phyloP scores from a whole-genome alignment of 2,113 vertebrate species.

The Cryptotis parvus region DNA sequence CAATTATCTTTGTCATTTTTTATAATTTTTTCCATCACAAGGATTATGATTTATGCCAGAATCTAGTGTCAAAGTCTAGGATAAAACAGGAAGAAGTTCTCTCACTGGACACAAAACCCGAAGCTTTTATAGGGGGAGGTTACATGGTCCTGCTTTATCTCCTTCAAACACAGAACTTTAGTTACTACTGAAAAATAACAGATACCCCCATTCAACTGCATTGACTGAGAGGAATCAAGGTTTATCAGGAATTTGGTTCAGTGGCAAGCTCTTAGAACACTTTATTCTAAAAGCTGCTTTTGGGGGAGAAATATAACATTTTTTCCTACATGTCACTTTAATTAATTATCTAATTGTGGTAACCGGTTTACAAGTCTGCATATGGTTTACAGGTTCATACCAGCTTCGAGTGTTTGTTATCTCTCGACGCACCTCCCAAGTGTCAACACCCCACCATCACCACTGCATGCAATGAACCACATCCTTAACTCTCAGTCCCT shows the following conservation, averaged over 20 bases:
- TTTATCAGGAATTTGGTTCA: conserved; percentile 24
- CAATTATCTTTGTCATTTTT: conserved; percentile 38
- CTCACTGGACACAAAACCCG: conserved; percentile 7
- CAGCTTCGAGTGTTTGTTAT: too few species aligned
- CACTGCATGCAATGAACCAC: too few species aligned
- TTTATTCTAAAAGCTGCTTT: neutral
- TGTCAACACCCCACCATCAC: too few species aligned
- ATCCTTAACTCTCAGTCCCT: too few species aligned
- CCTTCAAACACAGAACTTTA: conserved; percentile 29
- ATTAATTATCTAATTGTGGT: too few species aligned
- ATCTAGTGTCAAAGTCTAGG: conserved; percentile 34
- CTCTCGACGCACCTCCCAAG: too few species aligned
- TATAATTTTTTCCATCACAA: neutral
- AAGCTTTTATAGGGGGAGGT: neutral
- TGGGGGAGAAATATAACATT: neutral
- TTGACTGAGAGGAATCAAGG: conserved; percentile 4
- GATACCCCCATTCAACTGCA: too few species aligned
- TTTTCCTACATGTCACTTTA: neutral
- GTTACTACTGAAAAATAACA: conserved; percentile 16
- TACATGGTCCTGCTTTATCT: neutral
- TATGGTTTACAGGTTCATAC: too few species aligned
- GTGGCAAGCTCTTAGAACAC: neutral
- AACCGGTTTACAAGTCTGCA: too few species aligned
- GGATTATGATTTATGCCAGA: neutral
- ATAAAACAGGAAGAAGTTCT: conserved; percentile 3